Base-by-base conservation (phyloP, 2,797 vertebrate genomes). In the Hirundo rustica region DNA sequence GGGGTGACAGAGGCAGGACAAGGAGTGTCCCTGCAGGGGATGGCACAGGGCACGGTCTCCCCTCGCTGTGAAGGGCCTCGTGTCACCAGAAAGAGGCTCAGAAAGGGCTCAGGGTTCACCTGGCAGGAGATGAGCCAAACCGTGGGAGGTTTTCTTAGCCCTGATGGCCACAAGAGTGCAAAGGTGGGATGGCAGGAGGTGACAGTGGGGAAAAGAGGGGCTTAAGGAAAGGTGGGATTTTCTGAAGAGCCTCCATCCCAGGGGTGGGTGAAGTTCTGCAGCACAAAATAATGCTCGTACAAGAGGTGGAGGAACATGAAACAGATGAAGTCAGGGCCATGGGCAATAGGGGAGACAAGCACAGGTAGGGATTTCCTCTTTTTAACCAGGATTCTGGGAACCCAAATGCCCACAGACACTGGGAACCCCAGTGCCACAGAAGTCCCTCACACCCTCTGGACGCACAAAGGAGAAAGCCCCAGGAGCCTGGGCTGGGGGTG, bases 41-140 rank as follows among this genome's bases (percentile, higher is more conserved):
- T 1, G 7, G 68, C 88, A 71, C 60, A 18, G 60, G 42, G 38
- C 81, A 91, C 0, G 0, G 0, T 0, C 40, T 72, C 58, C 68
- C 65, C 62, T 75, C 0, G 0, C 27, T 36, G 5, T 9, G 30
- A 62, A 40, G 55, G 50, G 38, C 14, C 62, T 87, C 30, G 2
- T 44, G 62, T 50, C 29, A 0, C 2, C 1, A 51, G 2, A 30
- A 42, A 89, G 91, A 81, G 85, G 80, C 38, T 38, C 72, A 94
- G 91, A 76, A 94, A 89, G 19, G 83, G 87, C 64, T 96, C 82
- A 48, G 92, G 90, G 66, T 34, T 95, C 85, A 91, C 72, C 44
- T 40, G 13, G 77, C 82, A 81, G 61, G 94, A 54, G 55, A 96
- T 40, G 58, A 96, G 48, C 0, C 11, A 48, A 75, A 91, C 44